phyloP scores from a whole-genome alignment of 2,113 vertebrate species.

The Uropsilus gracilis region DNA sequence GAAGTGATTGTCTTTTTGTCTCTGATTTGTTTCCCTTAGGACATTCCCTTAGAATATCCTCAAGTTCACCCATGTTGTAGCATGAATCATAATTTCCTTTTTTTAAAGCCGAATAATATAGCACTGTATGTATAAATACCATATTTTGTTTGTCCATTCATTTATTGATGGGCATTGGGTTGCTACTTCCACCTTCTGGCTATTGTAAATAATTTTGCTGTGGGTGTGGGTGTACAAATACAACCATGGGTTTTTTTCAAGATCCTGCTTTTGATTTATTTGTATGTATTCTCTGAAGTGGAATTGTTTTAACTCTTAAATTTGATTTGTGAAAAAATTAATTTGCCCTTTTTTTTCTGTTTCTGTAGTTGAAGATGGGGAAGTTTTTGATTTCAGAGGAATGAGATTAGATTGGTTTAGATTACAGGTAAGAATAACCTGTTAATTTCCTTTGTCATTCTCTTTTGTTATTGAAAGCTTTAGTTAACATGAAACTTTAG shows the following conservation, averaged over 20 bases:
- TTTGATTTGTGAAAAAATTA: conserved; percentile 51
- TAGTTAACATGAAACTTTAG: conserved; percentile 20
- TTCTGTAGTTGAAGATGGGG: conserved; percentile 96
- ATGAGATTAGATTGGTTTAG: conserved; percentile 99
- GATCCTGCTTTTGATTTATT: conserved; percentile 11
- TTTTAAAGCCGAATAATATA: neutral
- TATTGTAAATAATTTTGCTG: neutral
- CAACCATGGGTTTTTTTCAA: neutral
- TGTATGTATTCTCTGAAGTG: neutral
- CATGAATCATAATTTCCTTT: neutral
- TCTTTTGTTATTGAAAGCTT: conserved; percentile 1
- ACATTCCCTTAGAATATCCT: neutral
- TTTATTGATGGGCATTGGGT: neutral
- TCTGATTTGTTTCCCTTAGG: neutral
- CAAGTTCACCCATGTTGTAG: neutral
- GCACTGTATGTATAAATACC: neutral
- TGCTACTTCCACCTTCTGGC: neutral
- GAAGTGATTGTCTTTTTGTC: neutral
- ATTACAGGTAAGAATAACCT: conserved; percentile 91
- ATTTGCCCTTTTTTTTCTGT: conserved; percentile 64
- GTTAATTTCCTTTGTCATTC: conserved; percentile 23
- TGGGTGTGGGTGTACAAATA: neutral
- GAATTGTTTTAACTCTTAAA: conserved; percentile 36
- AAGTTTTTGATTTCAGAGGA: conserved; percentile 99
- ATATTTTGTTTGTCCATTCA: neutral